Conservation (phyloP, 2,113 vertebrate genomes). For the Gavialis gangeticus region DNA sequence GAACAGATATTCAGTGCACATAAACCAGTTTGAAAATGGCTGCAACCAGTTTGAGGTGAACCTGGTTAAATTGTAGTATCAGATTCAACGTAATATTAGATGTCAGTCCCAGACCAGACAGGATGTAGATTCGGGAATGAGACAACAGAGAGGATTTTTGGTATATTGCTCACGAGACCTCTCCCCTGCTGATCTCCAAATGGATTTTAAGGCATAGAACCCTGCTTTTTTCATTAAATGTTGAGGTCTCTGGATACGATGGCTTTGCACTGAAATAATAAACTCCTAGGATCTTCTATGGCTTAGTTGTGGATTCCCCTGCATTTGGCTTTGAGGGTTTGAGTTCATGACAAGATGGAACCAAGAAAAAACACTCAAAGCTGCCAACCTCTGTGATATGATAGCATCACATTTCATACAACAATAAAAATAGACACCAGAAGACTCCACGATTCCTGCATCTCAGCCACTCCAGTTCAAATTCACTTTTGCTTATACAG, state of each 20-base stretch:
- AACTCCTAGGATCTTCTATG: background rate
- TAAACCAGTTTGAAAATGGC: too few relatives aligned
- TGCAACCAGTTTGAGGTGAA: too few relatives aligned
- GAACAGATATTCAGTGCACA: too few relatives aligned
- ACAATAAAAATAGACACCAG: background rate
- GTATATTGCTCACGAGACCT: background rate
- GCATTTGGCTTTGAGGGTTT: background rate
- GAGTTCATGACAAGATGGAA: background rate
- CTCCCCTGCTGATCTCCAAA: background rate
- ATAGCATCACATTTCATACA: background rate
- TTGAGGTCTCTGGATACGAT: background rate
- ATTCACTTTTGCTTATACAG: background rate
- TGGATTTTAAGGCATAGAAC: background rate
- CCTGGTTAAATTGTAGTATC: too few relatives aligned
- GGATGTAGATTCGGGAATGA: background rate
- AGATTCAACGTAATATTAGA: too few relatives aligned
- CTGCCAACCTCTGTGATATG: accelerated
- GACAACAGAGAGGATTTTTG: background rate
- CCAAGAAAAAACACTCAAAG: background rate
- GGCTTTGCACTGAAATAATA: background rate
- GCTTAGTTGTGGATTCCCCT: background rate
- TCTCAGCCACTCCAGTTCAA: background rate
- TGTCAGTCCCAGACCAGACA: too few relatives aligned
- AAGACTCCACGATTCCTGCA: accelerated
- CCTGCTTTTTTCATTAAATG: background rate